Evolutionary conservation across 2,797 vertebrate genomes (phyloP).

Genomic region (Cottoperca gobio): DNA sequence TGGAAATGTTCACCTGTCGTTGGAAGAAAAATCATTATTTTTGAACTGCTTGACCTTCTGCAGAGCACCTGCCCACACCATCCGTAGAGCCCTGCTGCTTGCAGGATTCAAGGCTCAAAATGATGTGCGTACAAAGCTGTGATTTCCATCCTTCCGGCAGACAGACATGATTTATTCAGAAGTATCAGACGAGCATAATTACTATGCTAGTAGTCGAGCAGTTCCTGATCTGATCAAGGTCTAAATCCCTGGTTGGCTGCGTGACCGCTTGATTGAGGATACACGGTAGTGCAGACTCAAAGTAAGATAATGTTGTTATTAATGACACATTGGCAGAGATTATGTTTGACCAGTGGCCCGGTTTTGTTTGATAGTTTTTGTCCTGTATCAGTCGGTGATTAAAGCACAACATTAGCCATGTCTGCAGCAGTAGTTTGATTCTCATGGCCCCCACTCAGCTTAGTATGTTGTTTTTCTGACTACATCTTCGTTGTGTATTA

Average conservation of each 20-base stretch:
- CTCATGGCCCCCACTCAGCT: neutral
- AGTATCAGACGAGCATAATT: constrained; percentile 23
- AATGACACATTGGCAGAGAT: neutral
- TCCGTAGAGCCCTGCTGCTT: neutral
- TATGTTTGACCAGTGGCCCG: constrained; percentile 2
- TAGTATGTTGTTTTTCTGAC: neutral
- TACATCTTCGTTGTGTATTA: neutral
- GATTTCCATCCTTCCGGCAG: neutral
- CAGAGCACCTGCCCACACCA: neutral
- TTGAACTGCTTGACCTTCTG: neutral
- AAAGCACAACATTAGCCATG: neutral
- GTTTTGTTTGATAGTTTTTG: neutral
- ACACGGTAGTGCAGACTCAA: neutral
- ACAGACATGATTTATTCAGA: constrained; percentile 30
- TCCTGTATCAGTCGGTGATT: neutral
- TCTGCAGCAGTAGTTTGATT: neutral
- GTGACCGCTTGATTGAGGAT: constrained; percentile 11
- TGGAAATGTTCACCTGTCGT: neutral
- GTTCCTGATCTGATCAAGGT: constrained; percentile 30
- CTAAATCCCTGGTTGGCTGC: constrained; percentile 12
- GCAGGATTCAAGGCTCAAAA: neutral
- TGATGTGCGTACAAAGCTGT: neutral
- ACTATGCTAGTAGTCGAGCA: constrained; percentile 7
- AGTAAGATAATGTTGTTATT: constrained; percentile 16
- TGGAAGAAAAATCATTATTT: no score